Evolutionary conservation across 2,888 invertebrate genomes (phyloP), one percentile per base, ranked within the genome.

Genomic region (Lordiphosa fenestrarum): DNA sequence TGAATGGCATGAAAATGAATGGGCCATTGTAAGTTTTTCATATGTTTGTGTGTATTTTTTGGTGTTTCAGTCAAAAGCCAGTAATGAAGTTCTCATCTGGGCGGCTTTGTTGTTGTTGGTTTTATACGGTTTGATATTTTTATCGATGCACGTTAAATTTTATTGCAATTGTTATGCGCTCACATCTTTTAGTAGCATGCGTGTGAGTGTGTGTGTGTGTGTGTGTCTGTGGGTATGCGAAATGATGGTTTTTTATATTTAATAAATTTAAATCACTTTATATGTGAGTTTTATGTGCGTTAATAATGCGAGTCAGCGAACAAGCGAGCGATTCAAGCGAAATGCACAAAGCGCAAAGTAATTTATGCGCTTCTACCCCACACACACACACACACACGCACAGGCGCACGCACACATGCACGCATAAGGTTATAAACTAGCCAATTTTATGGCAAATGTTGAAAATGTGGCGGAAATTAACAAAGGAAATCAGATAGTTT

Each of bases 211-310:
- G 15, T 15, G 15, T 15, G 15, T 15, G 15, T 15, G 15, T 15
- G 15, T 15, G 15, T 15, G 9, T 10, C 5, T 42, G 30, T 41
- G 46, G 58, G 73, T 66, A 62, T 51, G 73, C 42, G 42, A 51
- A 15, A 30, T 42, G 25, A 36, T 13, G 53, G 19, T 39, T 58
- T 81, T 83, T 75, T 84, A 82, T 78, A 83, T 84, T 78, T 84
- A 78, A 78, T 78, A 78, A 78, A 84, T 78, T 78, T 78, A 78
- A 78, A 78, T 78, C 83, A 78, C 78, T 78, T 84, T 78, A 84
- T 84, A 84, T 78, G 76, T 51, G 78, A 78, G 85, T 78, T 78
- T 78, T 78, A 78, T 78, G 82, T 82, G 77, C 84, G 77, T 78
- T 78, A 84, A 78, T 78, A 78, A 78, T 78, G 77, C 84, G 69